Evolutionary conservation across 2,113 vertebrate species (phyloP).

Genomic region (Limnothrissa miodon): DNA sequence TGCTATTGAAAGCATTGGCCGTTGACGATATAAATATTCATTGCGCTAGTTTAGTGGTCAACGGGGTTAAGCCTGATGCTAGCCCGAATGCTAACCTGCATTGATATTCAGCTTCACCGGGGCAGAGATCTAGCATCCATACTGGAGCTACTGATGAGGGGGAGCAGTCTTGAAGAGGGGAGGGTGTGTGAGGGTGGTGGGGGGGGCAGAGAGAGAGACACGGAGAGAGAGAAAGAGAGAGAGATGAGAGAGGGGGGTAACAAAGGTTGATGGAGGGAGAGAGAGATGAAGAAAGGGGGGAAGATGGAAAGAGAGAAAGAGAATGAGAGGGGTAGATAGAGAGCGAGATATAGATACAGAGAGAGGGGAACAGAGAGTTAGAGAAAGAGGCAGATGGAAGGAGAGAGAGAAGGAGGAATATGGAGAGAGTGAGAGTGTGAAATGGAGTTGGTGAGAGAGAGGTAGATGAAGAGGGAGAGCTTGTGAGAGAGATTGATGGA

Average conservation of each 20-base stretch:
- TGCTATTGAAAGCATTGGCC: not conserved
- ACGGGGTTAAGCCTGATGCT: not conserved
- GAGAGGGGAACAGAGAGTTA: not conserved
- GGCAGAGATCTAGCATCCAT: not conserved
- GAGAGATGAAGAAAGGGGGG: not conserved
- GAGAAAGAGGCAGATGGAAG: not conserved
- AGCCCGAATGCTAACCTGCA: not conserved
- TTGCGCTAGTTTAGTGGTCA: constrained; percentile 4
- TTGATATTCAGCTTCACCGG: not conserved
- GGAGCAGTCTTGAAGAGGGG: not conserved
- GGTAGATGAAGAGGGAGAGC: not conserved
- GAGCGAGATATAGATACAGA: not conserved
- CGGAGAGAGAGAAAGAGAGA: not conserved
- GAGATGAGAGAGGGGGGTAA: no score
- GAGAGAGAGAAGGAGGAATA: not conserved
- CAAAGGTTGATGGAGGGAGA: no score
- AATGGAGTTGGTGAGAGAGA: no score
- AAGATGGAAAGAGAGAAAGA: not conserved
- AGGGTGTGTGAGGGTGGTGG: not conserved
- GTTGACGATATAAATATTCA: not conserved
- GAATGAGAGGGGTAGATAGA: not conserved
- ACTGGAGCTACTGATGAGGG: not conserved
- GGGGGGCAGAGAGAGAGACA: not conserved
- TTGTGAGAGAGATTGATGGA: no score
- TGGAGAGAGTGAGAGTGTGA: not conserved